Conservation (phyloP, 1,140 invertebrate species). For the Hermetia illucens region DNA sequence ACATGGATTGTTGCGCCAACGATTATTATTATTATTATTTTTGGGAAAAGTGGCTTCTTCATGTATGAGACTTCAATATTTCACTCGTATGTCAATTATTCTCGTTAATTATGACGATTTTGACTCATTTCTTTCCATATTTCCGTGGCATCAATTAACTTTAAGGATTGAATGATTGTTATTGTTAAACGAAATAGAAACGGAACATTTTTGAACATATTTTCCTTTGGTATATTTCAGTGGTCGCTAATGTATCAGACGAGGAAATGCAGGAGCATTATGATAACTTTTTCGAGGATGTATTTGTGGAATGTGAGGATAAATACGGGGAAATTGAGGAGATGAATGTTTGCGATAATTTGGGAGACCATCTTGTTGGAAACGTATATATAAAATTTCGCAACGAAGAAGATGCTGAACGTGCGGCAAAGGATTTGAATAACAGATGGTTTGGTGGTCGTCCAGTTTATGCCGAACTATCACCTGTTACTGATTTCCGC, state of each 20-base stretch:
- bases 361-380: conserved; percentile 94
- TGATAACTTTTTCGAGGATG: conserved; percentile 99
- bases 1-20: too few relatives aligned
- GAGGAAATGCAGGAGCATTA: conserved; percentile 98
- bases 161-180: not conserved
- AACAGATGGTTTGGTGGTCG: conserved; percentile 98
- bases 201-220: conserved; percentile 3
- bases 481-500: conserved; percentile 96
- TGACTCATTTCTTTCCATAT: conserved; percentile 5
- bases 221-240: conserved; percentile 33
- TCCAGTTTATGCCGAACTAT: conserved; percentile 96
- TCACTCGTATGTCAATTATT: too few relatives aligned
- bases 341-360: conserved; percentile 99
- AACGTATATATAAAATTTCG: conserved; percentile 99
- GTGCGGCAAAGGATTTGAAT: conserved; percentile 90
- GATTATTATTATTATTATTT: too few relatives aligned
- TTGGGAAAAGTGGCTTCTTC: too few relatives aligned
- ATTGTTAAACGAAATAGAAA: conserved; percentile 1
- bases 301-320: conserved; percentile 95
- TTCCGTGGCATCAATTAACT: not conserved
- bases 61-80: too few relatives aligned
- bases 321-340: conserved; percentile 99
- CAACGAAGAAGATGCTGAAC: conserved; percentile 96
- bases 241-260: conserved; percentile 83
- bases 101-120: too few relatives aligned